A percentile compares a stretch with the other conserved stretches of the same genome.
These are phyloP conservation scores for Gasteruption jaculator DNA, from an alignment of 2,888 invertebrate species.

Conservation along the genomic window DNA sequence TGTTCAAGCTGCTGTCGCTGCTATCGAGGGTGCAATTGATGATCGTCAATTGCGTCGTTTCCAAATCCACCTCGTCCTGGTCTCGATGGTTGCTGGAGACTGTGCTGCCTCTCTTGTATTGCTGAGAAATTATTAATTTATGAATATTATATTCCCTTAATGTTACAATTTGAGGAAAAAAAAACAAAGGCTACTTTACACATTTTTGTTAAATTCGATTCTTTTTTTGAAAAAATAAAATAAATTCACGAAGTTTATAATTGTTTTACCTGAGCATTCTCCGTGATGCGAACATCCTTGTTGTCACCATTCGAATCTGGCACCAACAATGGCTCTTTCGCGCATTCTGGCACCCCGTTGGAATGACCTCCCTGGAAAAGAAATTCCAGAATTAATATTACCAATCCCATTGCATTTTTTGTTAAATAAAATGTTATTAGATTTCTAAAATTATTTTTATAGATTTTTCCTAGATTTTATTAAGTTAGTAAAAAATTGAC, in stretches of 20 bases:
- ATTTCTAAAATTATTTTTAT: slow-evolving; percentile 1
- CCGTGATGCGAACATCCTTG: slow-evolving; percentile 59
- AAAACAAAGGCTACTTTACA: not conserved
- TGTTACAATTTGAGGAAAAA: not conserved
- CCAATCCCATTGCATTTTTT: slow-evolving; percentile 2
- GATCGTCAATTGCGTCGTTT: slow-evolving; percentile 42
- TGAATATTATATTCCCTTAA: too few relatives aligned
- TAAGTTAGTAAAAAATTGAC: too few relatives aligned
- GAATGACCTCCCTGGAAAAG: slow-evolving; percentile 49
- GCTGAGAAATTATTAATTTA: slow-evolving; percentile 9
- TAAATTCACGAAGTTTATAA: not conserved
- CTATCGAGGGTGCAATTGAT: slow-evolving; percentile 40
- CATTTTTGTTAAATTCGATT: not conserved
- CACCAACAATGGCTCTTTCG: slow-evolving; percentile 50
- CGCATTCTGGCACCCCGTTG: slow-evolving; percentile 55
- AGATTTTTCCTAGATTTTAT: too few relatives aligned
- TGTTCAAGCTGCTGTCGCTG: slow-evolving; percentile 44
- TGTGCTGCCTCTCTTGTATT: slow-evolving; percentile 37
- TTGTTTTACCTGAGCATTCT: slow-evolving; percentile 63
- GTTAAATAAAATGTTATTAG: slow-evolving; percentile 2
- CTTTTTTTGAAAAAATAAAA: not conserved
- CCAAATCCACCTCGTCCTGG: slow-evolving; percentile 30
- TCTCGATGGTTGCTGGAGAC: slow-evolving; percentile 25
- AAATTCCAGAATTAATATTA: not conserved
- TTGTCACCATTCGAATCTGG: slow-evolving; percentile 46